These are phyloP conservation scores for Habrosyne pyritoides DNA, from an alignment of 2,888 invertebrate species.

Conservation along the genomic window DNA sequence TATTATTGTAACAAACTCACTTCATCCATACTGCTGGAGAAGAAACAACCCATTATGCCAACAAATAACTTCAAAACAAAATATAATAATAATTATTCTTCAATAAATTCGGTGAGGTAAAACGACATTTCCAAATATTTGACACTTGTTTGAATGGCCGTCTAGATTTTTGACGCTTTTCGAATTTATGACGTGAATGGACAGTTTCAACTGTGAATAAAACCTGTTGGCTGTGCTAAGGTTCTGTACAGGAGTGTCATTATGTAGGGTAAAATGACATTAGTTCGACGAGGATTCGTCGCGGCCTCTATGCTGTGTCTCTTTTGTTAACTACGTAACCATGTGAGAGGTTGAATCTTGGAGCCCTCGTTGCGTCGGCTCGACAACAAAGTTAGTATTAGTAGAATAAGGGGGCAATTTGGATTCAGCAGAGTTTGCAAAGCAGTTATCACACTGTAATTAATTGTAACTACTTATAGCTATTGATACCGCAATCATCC, in stretches of 20 bases:
- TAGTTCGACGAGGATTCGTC: too few relatives aligned
- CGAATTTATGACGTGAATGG: slow-evolving; percentile 39
- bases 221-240: slow-evolving; percentile 21
- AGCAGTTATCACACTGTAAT: background rate
- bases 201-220: slow-evolving; percentile 28
- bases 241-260: background rate
- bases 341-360: too few relatives aligned
- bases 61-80: slow-evolving; percentile 41
- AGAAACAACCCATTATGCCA: slow-evolving; percentile 70
- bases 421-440: background rate
- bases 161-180: slow-evolving; percentile 71
- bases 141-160: slow-evolving; percentile 69
- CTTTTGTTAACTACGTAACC: too few relatives aligned
- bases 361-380: too few relatives aligned
- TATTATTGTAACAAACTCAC: slow-evolving; percentile 39
- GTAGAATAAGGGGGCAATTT: too few relatives aligned
- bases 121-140: slow-evolving; percentile 73
- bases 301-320: too few relatives aligned
- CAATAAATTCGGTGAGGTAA: slow-evolving; percentile 61
- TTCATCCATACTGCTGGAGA: slow-evolving; percentile 56
- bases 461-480: background rate
- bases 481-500: background rate
- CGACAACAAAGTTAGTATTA: too few relatives aligned
- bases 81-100: slow-evolving; percentile 52
- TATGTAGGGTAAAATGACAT: too few relatives aligned